These are phyloP conservation scores for Vireo altiloquus DNA, from an alignment of 2,113 vertebrate species.

Conservation along the genomic window DNA sequence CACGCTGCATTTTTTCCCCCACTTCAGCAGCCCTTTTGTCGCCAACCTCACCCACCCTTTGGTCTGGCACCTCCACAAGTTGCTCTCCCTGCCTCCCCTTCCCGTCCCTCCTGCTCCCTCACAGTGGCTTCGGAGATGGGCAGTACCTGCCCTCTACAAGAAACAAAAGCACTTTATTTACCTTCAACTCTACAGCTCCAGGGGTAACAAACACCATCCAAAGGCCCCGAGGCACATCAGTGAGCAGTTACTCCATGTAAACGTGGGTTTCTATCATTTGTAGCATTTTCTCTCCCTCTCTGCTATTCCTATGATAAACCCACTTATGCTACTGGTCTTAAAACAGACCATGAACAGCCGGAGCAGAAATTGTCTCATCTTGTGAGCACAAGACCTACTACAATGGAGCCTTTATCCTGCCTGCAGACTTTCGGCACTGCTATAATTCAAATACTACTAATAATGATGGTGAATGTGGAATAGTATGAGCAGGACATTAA, in stretches of 20 bases:
- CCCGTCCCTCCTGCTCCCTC: background rate
- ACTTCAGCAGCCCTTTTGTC: background rate
- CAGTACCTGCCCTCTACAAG: too few species aligned
- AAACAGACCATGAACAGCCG: background rate
- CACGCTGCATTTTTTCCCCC: background rate
- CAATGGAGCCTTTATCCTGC: conserved; percentile 39
- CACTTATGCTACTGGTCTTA: background rate
- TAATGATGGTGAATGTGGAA: background rate
- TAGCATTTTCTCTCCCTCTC: background rate
- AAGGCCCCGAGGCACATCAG: background rate
- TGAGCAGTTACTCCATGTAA: background rate
- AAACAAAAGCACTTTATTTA: background rate
- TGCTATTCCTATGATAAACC: background rate
- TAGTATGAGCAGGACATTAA: background rate
- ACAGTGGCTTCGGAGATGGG: background rate
- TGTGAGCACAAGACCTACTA: background rate
- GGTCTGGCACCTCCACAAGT: background rate
- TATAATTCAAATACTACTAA: conserved; percentile 8
- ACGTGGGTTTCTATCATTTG: background rate
- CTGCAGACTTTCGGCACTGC: conserved; percentile 36
- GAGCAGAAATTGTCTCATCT: conserved; percentile 20
- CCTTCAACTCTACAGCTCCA: background rate
- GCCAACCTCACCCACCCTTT: background rate
- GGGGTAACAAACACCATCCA: background rate
- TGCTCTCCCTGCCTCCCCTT: background rate